Evolutionary conservation across 2,888 invertebrate genomes (phyloP).

Genomic region (Hecatera dysodea): DNA sequence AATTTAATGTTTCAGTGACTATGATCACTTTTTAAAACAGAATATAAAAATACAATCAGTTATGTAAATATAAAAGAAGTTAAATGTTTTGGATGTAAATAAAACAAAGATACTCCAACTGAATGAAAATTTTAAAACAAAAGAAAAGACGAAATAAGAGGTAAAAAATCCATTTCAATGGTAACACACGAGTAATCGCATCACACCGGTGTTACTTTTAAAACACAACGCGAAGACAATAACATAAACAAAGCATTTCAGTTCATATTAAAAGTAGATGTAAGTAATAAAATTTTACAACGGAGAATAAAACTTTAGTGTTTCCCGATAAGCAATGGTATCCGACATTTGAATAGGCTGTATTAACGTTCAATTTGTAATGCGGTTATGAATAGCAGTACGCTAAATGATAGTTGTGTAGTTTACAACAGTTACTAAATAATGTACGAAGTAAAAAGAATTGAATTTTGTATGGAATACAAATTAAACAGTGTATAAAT

Average conservation of each 20-base stretch:
- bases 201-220: slow-evolving; percentile 51
- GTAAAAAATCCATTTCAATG: not conserved
- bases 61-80: not conserved
- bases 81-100: not conserved
- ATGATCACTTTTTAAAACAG: not conserved
- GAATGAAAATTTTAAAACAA: not conserved
- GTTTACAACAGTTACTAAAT: not conserved
- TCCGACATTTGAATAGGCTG: slow-evolving; percentile 67
- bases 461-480: not conserved
- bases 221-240: slow-evolving; percentile 52
- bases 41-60: not conserved
- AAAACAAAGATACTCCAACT: not conserved
- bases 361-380: slow-evolving; percentile 63
- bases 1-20: not conserved
- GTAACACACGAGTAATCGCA: slow-evolving; percentile 27
- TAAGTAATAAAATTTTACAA: slow-evolving; percentile 79
- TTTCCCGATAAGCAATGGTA: slow-evolving; percentile 78
- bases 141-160: not conserved
- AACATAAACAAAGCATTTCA: slow-evolving; percentile 53
- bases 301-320: slow-evolving; percentile 78
- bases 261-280: slow-evolving; percentile 76
- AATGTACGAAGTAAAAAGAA: not conserved
- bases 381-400: slow-evolving; percentile 39
- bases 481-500: too few species aligned
- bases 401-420: slow-evolving; percentile 8